These are phyloP conservation scores for Mycalesis mineus DNA, from an alignment of 2,888 invertebrate species.

Conservation along the genomic window DNA sequence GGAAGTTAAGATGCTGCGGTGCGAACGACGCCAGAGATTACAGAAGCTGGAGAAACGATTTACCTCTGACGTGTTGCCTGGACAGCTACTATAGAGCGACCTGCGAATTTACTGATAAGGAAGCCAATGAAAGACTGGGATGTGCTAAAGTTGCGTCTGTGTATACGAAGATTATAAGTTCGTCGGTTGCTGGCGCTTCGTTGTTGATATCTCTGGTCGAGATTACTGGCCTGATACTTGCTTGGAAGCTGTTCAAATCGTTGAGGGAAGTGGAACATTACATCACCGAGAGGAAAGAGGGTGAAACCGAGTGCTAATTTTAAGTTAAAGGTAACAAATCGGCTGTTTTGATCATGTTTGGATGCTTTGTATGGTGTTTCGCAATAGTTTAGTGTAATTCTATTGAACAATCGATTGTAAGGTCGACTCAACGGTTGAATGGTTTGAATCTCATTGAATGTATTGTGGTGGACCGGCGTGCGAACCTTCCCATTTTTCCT, in stretches of 20 bases:
- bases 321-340: conserved; percentile 30
- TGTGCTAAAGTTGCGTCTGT: conserved; percentile 74
- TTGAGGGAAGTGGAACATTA: conserved; percentile 70
- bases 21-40: conserved; percentile 72
- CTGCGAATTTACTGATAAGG: conserved; percentile 71
- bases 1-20: conserved; percentile 67
- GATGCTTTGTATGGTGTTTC: conserved; percentile 7
- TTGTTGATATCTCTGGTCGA: conserved; percentile 60
- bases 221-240: conserved; percentile 57
- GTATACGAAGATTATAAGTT: conserved; percentile 70
- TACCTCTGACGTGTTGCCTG: conserved; percentile 65
- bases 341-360: background rate
- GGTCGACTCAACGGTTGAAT: conserved; percentile 18
- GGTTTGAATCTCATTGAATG: conserved; percentile 17
- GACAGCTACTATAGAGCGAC: conserved; percentile 67
- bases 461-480: conserved; percentile 14
- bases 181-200: conserved; percentile 65
- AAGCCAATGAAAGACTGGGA: conserved; percentile 68
- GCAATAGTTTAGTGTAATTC: conserved; percentile 8
- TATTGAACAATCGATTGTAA: conserved; percentile 4
- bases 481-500: conserved; percentile 5
- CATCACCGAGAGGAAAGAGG: conserved; percentile 67
- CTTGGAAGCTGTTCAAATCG: conserved; percentile 66
- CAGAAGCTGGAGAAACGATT: conserved; percentile 67
- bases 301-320: conserved; percentile 67